Evolutionary conservation across 2,888 invertebrate genomes (phyloP), one percentile per base, ranked within the genome.

Genomic region (Coleophora flavipennella): DNA sequence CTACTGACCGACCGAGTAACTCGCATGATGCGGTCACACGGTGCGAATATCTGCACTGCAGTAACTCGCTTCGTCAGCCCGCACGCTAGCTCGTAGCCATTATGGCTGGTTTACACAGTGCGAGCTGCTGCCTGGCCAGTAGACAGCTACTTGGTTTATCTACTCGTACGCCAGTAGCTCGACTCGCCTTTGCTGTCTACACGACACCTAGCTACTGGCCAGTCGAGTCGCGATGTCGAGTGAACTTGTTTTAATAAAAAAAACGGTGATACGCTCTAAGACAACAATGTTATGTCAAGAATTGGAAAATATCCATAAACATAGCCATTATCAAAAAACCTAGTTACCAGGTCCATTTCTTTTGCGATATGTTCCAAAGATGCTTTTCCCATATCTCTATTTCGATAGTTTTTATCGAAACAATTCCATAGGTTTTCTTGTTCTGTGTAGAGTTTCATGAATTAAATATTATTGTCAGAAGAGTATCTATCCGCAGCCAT

Each of bases 371-470:
- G 34, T 41, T 46, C 38, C 28, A 38, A 33, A 31, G 40, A 40
- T 31, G 11, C 31, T 40, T 36, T 47, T 42, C 43, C 43, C 43
- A 45, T 42, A 48, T 43, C 43, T 45, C 48, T 48, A 45, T 48
- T 44, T 45, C 45, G 43, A 38, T 45, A 45, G 43, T 45, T 45
- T 39, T 42, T 45, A 44, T 45, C 42, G 42, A 45, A 45, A 47
- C 43, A 47, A 44, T 44, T 44, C 41, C 47, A 43, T 44, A 45
- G 43, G 48, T 48, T 43, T 41, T 44, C 42, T 48, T 48, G 44
- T 38, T 45, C 43, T 43, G 43, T 48, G 41, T 44, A 42, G 31
- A 45, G 45, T 42, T 46, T 43, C 40, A 44, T 43, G 40, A 46
- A 46, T 42, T 32, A 40, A 44, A 44, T 46, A 43, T 46, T 49